Conservation (phyloP, 1,140 invertebrate species). For the Scaptomyza montana region DNA sequence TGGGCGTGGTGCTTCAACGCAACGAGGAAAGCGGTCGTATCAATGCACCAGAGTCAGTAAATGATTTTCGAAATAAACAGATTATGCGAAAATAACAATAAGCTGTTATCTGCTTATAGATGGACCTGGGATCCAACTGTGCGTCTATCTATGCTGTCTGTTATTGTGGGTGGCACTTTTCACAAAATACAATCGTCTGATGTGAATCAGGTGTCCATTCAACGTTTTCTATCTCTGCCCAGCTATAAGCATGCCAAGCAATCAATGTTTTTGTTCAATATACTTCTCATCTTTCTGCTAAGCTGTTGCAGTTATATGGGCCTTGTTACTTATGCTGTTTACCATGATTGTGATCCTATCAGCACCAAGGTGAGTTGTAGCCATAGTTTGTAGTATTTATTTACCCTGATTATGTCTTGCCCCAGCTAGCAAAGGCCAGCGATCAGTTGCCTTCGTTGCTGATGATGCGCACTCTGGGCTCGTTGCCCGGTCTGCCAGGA, state of each 20-base stretch:
- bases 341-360: conserved; percentile 90
- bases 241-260: conserved; percentile 67
- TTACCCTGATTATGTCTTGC: not conserved
- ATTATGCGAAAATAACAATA: not conserved
- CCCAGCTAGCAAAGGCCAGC: conserved; percentile 87
- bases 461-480: conserved; percentile 91
- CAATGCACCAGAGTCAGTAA: conserved; percentile 90
- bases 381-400: conserved; percentile 24
- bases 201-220: conserved; percentile 93
- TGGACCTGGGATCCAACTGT: conserved; percentile 89
- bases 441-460: conserved; percentile 90
- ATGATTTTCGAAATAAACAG: not conserved
- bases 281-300: conserved; percentile 86
- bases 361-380: conserved; percentile 83
- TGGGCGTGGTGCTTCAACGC: conserved; percentile 88
- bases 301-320: conserved; percentile 89
- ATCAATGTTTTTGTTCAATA: conserved; percentile 86
- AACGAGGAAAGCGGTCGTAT: conserved; percentile 90
- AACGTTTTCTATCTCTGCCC: conserved; percentile 88
- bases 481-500: conserved; percentile 90
- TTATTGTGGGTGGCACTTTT: conserved; percentile 92
- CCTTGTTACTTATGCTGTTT: conserved; percentile 91
- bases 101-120: conserved; percentile 83
- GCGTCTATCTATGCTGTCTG: conserved; percentile 91
- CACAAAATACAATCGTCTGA: conserved; percentile 94